phyloP scores from a whole-genome alignment of 2,797 vertebrate genomes.

The Poecilia gillii region DNA sequence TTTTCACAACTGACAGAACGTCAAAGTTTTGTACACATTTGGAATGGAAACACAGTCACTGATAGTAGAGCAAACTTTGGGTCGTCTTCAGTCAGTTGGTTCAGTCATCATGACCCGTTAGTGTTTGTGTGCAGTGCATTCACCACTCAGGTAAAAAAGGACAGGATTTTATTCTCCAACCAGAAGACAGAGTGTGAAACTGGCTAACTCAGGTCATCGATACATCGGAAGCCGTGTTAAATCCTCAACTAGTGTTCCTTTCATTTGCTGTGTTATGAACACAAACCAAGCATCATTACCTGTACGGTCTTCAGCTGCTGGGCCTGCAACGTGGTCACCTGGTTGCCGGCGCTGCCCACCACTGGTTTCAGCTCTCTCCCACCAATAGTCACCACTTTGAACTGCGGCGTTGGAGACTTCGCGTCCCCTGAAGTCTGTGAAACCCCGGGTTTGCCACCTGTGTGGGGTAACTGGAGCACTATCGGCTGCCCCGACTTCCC shows the following conservation, averaged over 20 bases:
- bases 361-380: constrained; percentile 90
- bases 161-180: too few relatives aligned
- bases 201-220: too few relatives aligned
- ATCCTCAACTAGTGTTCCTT: not conserved
- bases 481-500: constrained; percentile 94
- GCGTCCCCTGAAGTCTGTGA: constrained; percentile 82
- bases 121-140: too few relatives aligned
- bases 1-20: too few relatives aligned
- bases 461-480: constrained; percentile 90
- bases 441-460: constrained; percentile 83
- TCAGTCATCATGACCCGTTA: too few relatives aligned
- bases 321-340: constrained; percentile 88
- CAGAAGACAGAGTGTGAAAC: too few relatives aligned
- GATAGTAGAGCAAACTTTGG: too few relatives aligned
- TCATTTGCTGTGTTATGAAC: not conserved
- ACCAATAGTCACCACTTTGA: constrained; percentile 94
- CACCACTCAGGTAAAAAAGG: too few relatives aligned
- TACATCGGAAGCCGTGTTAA: too few relatives aligned
- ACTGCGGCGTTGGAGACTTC: constrained; percentile 87
- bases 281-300: constrained; percentile 77
- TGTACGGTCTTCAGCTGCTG: constrained; percentile 96
- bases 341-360: constrained; percentile 84
- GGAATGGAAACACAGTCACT: too few relatives aligned
- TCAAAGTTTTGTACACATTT: too few relatives aligned
- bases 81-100: too few relatives aligned